These are phyloP conservation scores for Merodon equestris DNA, from an alignment of 2,888 invertebrate species.

Conservation along the genomic window DNA sequence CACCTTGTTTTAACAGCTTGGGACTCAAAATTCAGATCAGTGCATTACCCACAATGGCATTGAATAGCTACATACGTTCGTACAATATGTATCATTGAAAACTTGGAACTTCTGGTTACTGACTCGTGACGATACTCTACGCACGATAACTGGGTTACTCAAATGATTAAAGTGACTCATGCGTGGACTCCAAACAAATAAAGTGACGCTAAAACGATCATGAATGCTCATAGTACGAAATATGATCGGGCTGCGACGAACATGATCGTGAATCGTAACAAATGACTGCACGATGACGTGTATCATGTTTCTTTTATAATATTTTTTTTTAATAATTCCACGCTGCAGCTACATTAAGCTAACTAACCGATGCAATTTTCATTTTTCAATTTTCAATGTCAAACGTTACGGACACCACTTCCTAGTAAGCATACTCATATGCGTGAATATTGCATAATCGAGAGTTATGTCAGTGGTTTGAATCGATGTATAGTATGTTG, in stretches of 20 bases:
- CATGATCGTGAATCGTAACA: too few species aligned
- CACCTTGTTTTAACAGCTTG: too few species aligned
- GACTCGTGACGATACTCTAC: slow-evolving; percentile 2
- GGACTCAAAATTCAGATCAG: too few species aligned
- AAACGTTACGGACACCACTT: neutral
- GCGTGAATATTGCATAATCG: slow-evolving; percentile 4
- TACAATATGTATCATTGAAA: too few species aligned
- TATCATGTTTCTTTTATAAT: too few species aligned
- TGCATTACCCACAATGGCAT: too few species aligned
- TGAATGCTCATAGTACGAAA: too few species aligned
- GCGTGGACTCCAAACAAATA: too few species aligned
- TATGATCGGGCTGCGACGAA: too few species aligned
- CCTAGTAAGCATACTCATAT: neutral
- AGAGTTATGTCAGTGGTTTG: slow-evolving; percentile 19
- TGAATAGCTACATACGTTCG: too few species aligned
- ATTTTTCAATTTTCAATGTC: slow-evolving; percentile 31
- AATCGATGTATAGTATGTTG: neutral
- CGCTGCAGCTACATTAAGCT: neutral
- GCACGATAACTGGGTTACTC: slow-evolving; percentile 24
- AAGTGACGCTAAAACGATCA: too few species aligned
- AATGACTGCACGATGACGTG: too few species aligned
- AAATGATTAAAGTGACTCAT: slow-evolving; percentile 1
- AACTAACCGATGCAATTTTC: slow-evolving; percentile 12
- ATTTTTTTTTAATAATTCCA: neutral
- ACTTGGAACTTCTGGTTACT: neutral